Percentiles rank a stretch among this genome's conserved stretches.
phyloP scores from a whole-genome alignment of 2,113 vertebrate species.

The Todiramphus chloris region DNA sequence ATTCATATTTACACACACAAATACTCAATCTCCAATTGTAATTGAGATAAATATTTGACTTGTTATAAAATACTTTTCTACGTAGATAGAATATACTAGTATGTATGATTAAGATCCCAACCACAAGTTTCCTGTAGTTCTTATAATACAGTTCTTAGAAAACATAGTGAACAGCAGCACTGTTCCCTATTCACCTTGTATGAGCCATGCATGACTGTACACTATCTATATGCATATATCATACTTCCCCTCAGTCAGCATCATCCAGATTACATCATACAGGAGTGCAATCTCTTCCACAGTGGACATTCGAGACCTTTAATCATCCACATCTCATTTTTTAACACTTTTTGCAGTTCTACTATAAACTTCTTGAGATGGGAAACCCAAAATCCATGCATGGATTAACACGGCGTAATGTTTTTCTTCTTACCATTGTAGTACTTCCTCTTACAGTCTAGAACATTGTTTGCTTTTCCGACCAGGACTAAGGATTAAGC shows the following conservation, averaged over 20 bases:
- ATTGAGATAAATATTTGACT: not conserved
- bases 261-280: not conserved
- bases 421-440: not conserved
- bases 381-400: not conserved
- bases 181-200: not conserved
- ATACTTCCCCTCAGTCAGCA: not conserved
- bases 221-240: not conserved
- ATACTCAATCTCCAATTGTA: not conserved
- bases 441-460: not conserved
- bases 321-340: not conserved
- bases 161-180: not conserved
- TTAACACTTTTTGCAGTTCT: not conserved
- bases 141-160: not conserved
- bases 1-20: not conserved
- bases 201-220: not conserved
- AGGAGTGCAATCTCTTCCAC: not conserved
- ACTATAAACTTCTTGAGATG: not conserved
- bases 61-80: not conserved
- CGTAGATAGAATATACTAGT: not conserved
- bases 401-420: accelerated
- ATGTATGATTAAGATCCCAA: not conserved
- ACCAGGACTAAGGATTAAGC: not conserved
- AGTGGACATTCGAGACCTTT: not conserved
- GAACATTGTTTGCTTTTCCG: not conserved
- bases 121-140: not conserved